A percentile compares a stretch with the other conserved stretches of the same genome.
Evolutionary conservation across 1,140 invertebrate genomes (phyloP).

Genomic region (Drusus annulatus): DNA sequence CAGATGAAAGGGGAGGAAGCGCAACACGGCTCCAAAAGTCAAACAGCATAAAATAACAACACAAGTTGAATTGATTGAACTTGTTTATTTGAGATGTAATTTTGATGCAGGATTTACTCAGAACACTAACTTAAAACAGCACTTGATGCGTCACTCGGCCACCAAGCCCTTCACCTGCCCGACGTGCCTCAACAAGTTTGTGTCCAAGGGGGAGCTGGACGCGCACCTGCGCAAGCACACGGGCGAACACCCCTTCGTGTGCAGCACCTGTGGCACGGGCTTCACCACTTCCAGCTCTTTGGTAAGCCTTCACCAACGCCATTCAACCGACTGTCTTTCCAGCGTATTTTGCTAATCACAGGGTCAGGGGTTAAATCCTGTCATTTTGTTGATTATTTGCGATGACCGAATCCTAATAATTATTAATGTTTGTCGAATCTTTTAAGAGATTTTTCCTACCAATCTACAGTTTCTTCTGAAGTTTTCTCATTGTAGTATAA

Average conservation of each 20-base stretch:
- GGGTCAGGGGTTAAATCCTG: too few species aligned
- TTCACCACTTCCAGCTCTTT: constrained; percentile 80
- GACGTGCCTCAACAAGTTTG: constrained; percentile 62
- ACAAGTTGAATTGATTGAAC: too few species aligned
- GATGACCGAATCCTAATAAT: too few species aligned
- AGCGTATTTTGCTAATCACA: not conserved
- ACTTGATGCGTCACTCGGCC: constrained; percentile 64
- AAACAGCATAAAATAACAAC: too few species aligned
- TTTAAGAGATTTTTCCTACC: too few species aligned
- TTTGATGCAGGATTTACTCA: constrained; percentile 62
- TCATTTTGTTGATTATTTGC: too few species aligned
- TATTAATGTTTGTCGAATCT: too few species aligned
- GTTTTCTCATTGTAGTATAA: too few species aligned
- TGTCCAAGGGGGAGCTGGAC: constrained; percentile 65
- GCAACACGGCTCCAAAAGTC: too few species aligned
- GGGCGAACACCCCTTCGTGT: constrained; percentile 75
- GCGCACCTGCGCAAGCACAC: constrained; percentile 72
- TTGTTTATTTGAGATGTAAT: too few species aligned
- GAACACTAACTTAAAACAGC: constrained; percentile 66
- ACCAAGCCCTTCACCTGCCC: constrained; percentile 64
- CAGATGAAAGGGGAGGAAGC: too few species aligned
- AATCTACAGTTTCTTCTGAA: too few species aligned
- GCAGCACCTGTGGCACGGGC: constrained; percentile 77
- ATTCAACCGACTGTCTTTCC: not conserved
- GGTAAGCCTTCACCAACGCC: constrained; percentile 60